phyloP scores from a whole-genome alignment of 53 echinoderm and acorn worm species.

The Temnopleurus reevesii region DNA sequence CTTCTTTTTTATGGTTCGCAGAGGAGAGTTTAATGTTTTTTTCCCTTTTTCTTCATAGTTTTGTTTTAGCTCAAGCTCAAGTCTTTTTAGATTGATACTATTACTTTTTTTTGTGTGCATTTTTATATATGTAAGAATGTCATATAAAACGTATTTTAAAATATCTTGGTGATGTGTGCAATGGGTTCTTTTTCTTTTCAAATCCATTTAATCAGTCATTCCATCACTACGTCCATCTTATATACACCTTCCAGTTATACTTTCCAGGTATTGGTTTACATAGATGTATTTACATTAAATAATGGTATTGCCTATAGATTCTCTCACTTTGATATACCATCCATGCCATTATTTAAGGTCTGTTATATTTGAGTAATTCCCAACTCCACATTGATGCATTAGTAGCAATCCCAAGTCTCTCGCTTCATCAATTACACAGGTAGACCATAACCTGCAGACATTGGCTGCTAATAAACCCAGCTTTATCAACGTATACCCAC shows the following conservation, averaged over 20 bases:
- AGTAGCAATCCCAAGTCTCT: neutral
- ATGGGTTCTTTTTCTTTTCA: no score
- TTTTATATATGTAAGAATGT: no score
- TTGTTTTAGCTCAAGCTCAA: no score
- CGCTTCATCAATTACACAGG: constrained; percentile 2
- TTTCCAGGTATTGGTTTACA: neutral
- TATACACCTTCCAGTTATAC: neutral
- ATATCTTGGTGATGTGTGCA: no score
- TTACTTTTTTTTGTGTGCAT: no score
- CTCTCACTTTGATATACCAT: neutral
- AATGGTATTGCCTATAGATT: neutral
- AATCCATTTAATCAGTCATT: neutral
- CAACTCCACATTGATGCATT: neutral
- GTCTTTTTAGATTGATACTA: no score
- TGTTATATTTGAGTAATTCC: neutral
- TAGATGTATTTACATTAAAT: neutral
- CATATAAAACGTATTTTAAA: no score
- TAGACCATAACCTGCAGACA: constrained; percentile 3
- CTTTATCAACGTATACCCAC: neutral
- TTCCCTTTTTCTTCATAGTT: no score
- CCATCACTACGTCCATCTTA: neutral
- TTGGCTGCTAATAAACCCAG: neutral
- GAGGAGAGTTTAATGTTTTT: no score
- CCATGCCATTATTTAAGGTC: neutral
- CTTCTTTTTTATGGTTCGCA: no score